Percentiles rank a stretch among this genome's conserved stretches.
phyloP scores from a whole-genome alignment of 2,888 invertebrate genomes.

The Calameuta filiformis region DNA sequence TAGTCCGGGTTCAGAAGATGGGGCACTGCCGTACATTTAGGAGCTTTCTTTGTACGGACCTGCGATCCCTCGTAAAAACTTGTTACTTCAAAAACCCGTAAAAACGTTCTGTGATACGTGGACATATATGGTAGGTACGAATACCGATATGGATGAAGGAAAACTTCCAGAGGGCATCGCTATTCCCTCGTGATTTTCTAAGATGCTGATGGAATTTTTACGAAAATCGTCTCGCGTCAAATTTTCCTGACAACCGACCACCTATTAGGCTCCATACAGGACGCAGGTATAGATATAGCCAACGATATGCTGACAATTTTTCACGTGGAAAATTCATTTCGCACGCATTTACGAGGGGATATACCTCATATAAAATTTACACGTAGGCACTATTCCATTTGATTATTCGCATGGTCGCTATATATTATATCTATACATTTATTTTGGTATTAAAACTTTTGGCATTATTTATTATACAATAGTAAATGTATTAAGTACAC shows the following conservation, averaged over 20 bases:
- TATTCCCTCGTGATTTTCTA: not conserved
- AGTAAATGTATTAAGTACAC: not conserved
- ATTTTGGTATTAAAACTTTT: not conserved
- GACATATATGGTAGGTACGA: not conserved
- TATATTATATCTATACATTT: too few species aligned
- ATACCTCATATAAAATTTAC: not conserved
- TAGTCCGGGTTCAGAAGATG: not conserved
- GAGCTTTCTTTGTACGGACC: not conserved
- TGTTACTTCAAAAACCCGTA: not conserved
- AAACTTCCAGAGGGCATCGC: not conserved
- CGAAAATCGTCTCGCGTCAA: not conserved
- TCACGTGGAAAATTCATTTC: not conserved
- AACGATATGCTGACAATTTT: not conserved
- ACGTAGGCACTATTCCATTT: not conserved
- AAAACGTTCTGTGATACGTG: not conserved
- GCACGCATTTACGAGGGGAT: not conserved
- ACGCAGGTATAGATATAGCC: not conserved
- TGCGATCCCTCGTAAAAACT: constrained; percentile 2
- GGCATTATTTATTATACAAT: not conserved
- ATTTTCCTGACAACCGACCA: not conserved
- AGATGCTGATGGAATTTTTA: not conserved
- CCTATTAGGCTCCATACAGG: not conserved
- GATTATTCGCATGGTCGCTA: too few species aligned
- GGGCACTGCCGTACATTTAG: not conserved
- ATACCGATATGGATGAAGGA: not conserved